Evolutionary conservation across 2,113 vertebrate genomes (phyloP), one percentile per base, ranked within the genome.

Genomic region (Cyanistes caeruleus): DNA sequence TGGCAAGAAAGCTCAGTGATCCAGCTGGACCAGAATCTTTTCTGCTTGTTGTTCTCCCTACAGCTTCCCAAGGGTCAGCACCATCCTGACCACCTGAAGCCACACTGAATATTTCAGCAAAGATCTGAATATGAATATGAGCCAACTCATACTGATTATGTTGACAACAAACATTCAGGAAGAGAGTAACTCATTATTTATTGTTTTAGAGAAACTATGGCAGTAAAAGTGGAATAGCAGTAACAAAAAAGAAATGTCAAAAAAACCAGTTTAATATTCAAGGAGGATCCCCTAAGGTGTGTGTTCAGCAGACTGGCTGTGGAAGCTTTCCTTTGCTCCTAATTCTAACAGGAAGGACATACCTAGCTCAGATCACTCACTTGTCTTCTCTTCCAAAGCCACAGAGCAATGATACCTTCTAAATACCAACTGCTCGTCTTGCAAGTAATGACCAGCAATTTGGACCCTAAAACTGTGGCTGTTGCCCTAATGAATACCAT

Each of bases 361-460:
- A 33, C 7, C 19, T 18, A 18, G 23, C 11, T 31, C 2, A 2
- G 13, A 7, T 31, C 22, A 27, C 17, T 55, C 23, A 1, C 1
- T 74, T 51, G 21, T 11, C 22, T 17, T 52, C 27, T n/a, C 43
- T 67, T 75, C 18, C 7, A 60, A 81, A 72, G 24, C 33, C 60
- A 35, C 27, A 78, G 24, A 84, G 30, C 31, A 72, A 49, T 14
- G 5, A n/a, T 3, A 33, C 6, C 4, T 41, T 62, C 39, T 23
- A 49, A 69, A 62, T 13, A 55, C 9, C 21, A 41, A 7, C 12
- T 11, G 5, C 7, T 35, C 55, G 22, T 55, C 35, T 41, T 48
- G 18, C 20, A 48, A 35, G 10, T 35, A 48, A 62, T 76, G 55
- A 35, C 21, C 55, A 41, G 41, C 15, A 41, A 75, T 49, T 62